Evolutionary conservation across 2,113 vertebrate genomes (phyloP).

Genomic region (Forbesichthys agassizii): DNA sequence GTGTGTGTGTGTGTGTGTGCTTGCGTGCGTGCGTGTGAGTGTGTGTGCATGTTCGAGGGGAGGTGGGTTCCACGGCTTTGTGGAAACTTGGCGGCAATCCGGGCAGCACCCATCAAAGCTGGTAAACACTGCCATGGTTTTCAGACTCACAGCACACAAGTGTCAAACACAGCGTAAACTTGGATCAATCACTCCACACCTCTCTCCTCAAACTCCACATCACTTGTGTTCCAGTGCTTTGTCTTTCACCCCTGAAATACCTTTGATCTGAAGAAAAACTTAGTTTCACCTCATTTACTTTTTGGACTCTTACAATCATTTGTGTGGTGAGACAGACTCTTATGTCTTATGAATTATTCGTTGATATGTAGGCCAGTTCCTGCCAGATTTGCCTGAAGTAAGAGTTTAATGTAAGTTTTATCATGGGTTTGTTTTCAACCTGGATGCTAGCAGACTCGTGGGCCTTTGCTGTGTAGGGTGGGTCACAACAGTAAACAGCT

Average conservation of each 20-base stretch:
- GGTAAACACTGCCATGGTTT: slow-evolving; percentile 50
- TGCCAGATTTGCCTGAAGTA: slow-evolving; percentile 4
- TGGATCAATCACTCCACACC: slow-evolving; percentile 42
- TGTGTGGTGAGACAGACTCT: neutral
- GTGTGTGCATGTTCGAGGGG: slow-evolving; percentile 12
- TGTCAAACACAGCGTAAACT: slow-evolving; percentile 63
- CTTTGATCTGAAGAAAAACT: no score
- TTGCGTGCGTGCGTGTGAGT: neutral
- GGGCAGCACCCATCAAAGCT: slow-evolving; percentile 52
- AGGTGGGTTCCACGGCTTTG: slow-evolving; percentile 36
- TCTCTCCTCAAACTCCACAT: neutral
- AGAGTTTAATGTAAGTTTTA: neutral
- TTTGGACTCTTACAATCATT: slow-evolving; percentile 6
- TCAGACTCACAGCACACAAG: slow-evolving; percentile 45
- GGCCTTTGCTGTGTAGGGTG: neutral
- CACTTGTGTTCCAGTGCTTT: neutral
- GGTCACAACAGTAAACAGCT: slow-evolving; percentile 20
- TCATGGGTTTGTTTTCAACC: slow-evolving; percentile 9
- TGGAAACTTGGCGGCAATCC: slow-evolving; percentile 66
- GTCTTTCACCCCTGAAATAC: slow-evolving; percentile 10
- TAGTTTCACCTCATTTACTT: neutral
- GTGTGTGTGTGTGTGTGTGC: neutral
- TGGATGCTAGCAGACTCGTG: neutral
- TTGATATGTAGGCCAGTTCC: slow-evolving; percentile 4
- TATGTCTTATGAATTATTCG: slow-evolving; percentile 3